Base-by-base conservation (phyloP, 2,888 invertebrate genomes). In the Pyrrhia umbra region DNA sequence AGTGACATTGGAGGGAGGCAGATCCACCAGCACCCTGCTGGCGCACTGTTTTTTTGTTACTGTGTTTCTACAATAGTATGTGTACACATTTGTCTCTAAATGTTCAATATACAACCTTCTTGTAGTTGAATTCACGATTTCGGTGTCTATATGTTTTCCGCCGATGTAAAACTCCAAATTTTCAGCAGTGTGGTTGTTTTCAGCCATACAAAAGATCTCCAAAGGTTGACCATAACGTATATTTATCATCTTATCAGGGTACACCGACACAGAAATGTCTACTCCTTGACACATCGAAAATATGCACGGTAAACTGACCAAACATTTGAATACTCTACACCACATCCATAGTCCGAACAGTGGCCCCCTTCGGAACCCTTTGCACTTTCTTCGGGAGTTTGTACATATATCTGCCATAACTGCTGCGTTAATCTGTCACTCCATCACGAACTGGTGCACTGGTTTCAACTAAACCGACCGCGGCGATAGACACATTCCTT, bases 121-220 rank as follows among this genome's bases (percentile, higher is more conserved):
- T 9, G 96, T 96, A 2, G 97, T 96, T 18, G 92, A 91, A 83
- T 97, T 97, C 27, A 97, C 75, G 57, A 95, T 91, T 46, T 91
- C 92, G 16, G 96, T 93, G 67, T 80, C 69, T n/a, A 88, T 58
- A 5, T 34, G 59, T 6, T 70, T 68, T 3, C 81, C 83, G 10
- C 82, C 83, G 8, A 86, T 47, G 0, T 77, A 71, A 68, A 96
- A 96, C 80, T 92, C 90, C 20, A 95, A 92, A 75, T 94, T 90
- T 39, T 92, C 89, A 20, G 91, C 86, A 0, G 88, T 85, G 64
- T 90, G n/a, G 34, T 34, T 89, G 46, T 92, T 88, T 66, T 95
- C 91, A 46, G 97, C 92, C 63, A 95, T 92, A 88, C 97, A 97
- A 64, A 92, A 95, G 78, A 97, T 95, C 81, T 96, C 95, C 79